These are phyloP conservation scores for Thomomys bottae DNA, from an alignment of 2,113 vertebrate species.

Conservation along the genomic window DNA sequence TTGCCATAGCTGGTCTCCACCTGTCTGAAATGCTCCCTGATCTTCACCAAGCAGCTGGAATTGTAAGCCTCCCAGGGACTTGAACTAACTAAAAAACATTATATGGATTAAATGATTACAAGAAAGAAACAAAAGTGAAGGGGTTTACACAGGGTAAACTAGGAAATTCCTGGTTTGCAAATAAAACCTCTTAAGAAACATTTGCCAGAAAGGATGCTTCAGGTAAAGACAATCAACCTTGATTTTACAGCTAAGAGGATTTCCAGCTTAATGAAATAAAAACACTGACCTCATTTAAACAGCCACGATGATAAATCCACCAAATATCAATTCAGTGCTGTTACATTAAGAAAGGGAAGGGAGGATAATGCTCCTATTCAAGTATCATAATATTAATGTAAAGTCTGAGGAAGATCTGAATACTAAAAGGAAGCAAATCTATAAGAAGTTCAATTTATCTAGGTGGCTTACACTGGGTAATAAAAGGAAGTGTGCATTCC, in stretches of 20 bases:
- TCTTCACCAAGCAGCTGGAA: too few relatives aligned
- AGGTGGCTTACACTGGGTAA: conserved; percentile 43
- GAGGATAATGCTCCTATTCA: conserved; percentile 33
- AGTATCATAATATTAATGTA: conserved; percentile 73
- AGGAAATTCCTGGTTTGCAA: background rate
- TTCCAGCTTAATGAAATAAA: conserved; percentile 53
- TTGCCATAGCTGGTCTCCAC: too few relatives aligned
- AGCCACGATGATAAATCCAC: conserved; percentile 66
- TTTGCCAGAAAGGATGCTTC: conserved; percentile 13
- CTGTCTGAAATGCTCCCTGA: too few relatives aligned
- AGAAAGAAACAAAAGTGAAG: background rate
- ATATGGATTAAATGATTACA: background rate
- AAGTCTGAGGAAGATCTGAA: conserved; percentile 64
- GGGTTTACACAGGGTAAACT: background rate
- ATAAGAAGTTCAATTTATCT: conserved; percentile 69
- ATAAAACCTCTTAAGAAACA: conserved; percentile 8
- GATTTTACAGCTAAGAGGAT: conserved; percentile 48
- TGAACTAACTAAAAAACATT: background rate
- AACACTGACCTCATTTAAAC: conserved; percentile 57
- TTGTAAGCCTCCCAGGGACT: too few relatives aligned
- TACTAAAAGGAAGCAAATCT: conserved; percentile 69
- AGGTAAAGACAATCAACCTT: conserved; percentile 49
- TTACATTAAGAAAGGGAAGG: conserved; percentile 58
- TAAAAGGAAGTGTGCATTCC: conserved; percentile 50
- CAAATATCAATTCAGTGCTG: conserved; percentile 46